Evolutionary conservation across 92 coral and sea anemone genomes (phyloP).

Genomic region (Anthopleura xanthogrammica): DNA sequence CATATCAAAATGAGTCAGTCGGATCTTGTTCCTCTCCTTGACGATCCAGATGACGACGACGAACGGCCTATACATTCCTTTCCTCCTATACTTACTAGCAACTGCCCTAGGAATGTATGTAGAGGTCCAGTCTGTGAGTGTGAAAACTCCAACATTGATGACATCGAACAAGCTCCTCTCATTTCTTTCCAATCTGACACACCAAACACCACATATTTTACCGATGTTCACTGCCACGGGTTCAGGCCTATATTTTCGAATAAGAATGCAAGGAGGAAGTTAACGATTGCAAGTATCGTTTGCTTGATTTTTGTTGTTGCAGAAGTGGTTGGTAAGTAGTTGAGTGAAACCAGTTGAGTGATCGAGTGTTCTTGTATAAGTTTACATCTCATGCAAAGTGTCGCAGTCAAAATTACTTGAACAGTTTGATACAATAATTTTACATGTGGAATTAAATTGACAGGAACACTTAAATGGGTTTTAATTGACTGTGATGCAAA

Average conservation of each 20-base stretch:
- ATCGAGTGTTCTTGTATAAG: no score
- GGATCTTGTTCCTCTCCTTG: background rate
- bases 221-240: slow-evolving; percentile 85
- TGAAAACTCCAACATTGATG: slow-evolving; percentile 19
- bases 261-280: slow-evolving; percentile 79
- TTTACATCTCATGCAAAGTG: no score
- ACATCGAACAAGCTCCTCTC: slow-evolving; percentile 47
- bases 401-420: no score
- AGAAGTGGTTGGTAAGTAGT: slow-evolving; percentile 76
- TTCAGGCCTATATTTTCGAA: slow-evolving; percentile 80
- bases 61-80: background rate
- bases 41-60: background rate
- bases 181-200: slow-evolving; percentile 49
- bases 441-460: no score
- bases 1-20: background rate
- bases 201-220: slow-evolving; percentile 40
- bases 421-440: no score
- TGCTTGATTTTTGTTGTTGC: slow-evolving; percentile 89
- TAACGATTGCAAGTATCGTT: slow-evolving; percentile 78
- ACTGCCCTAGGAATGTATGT: slow-evolving; percentile 21
- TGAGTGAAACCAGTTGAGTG: no score
- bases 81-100: background rate
- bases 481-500: no score
- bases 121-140: slow-evolving; percentile 24
- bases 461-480: no score